phyloP scores from a whole-genome alignment of 1,140 invertebrate genomes.

The Aleiodes sp. region DNA sequence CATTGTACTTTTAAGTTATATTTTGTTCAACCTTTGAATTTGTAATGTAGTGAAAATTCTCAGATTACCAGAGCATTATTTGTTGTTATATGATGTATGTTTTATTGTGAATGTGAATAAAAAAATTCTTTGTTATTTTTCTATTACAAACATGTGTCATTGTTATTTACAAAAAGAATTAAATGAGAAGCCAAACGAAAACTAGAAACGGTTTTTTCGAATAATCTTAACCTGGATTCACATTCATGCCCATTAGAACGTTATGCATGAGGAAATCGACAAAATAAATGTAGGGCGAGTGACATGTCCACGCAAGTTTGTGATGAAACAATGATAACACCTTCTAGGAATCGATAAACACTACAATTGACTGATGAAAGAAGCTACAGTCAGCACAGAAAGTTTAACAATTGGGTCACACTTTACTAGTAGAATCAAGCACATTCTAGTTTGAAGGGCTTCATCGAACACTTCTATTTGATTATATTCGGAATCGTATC shows the following conservation, averaged over 20 bases:
- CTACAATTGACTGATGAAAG: neutral
- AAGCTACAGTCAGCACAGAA: no score
- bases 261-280: neutral
- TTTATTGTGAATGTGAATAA: neutral
- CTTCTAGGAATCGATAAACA: neutral
- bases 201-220: neutral
- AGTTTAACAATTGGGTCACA: no score
- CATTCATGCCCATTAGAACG: neutral
- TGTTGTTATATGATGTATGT: no score
- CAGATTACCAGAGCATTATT: no score
- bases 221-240: neutral
- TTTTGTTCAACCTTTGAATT: no score
- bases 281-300: neutral
- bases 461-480: no score
- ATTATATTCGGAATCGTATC: no score
- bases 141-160: neutral
- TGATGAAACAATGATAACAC: neutral
- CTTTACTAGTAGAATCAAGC: no score
- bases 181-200: neutral
- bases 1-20: no score
- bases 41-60: no score
- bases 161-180: neutral
- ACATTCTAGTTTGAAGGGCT: no score
- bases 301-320: neutral
- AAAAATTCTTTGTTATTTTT: neutral